Base-by-base conservation (phyloP, 2,888 invertebrate genomes). In the Trissoscelio sp. region DNA sequence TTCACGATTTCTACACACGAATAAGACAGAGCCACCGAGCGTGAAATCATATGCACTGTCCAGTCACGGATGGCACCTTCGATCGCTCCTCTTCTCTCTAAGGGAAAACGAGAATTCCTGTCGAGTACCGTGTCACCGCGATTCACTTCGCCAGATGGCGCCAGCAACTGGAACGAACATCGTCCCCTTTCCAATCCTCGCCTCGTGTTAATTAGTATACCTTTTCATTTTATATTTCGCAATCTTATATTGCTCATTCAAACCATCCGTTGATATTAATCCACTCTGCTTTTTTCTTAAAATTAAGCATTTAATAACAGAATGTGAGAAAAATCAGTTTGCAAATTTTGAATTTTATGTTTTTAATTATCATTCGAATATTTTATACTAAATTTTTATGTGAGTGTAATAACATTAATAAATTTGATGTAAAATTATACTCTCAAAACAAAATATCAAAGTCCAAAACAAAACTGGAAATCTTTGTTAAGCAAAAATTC, bases 1-100 rank as follows among this genome's bases (percentile, higher is more conserved):
- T 91, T 91, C 90, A 91, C 91, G 91, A 91, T 91, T 91, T 91
- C 91, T 91, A 91, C 91, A 91, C 91, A 91, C 90, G 91, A 88
- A 89, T 88, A 90, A 90, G 90, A 89, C 88, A 86, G 88, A 79
- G 85, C 83, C 88, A 86, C 87, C 87, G 87, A 88, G 88, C 91
- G 91, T 91, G 89, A 91, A 91, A 91, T 91, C 90, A 89, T 91
- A 91, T 91, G 91, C 91, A 87, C 86, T 91, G 91, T 90, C 91
- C 91, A 91, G 91, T 91, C 91, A 90, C 90, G 90, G 91, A 88
- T 90, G 90, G 90, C 91, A 90, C 88, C 88, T 88, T 87, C 87
- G 86, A 86, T 87, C 83, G 86, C 86, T 85, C 82, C 86, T 80
- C 72, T 82, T 75, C 72, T 78, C 79, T 80, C 79, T n/a, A 78